Percentiles rank a stretch among this genome's conserved stretches.
These are phyloP conservation scores for Peribatodes rhomboidaria DNA, from an alignment of 2,888 invertebrate species.

Conservation along the genomic window DNA sequence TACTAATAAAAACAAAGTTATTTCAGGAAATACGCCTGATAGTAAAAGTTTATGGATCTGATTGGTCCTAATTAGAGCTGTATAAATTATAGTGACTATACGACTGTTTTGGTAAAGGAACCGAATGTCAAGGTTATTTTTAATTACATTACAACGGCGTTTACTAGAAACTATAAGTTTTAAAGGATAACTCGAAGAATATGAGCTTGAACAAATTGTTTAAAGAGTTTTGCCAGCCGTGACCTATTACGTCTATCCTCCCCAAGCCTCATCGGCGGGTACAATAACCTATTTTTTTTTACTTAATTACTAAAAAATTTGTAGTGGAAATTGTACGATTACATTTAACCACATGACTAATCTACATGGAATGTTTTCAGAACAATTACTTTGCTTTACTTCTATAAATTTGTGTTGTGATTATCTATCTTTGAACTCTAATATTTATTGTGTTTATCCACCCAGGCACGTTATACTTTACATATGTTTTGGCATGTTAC, in stretches of 20 bases:
- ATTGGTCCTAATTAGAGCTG: conserved; percentile 29
- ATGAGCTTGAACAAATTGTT: not conserved
- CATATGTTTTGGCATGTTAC: not conserved
- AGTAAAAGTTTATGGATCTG: conserved; percentile 36
- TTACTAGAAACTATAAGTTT: not conserved
- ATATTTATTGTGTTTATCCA: too few relatives aligned
- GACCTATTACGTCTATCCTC: too few relatives aligned
- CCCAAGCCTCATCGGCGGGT: too few relatives aligned
- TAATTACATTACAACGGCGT: not conserved
- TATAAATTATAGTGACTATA: not conserved
- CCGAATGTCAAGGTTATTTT: conserved; percentile 49
- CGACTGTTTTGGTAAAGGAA: conserved; percentile 30
- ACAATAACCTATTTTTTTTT: too few relatives aligned
- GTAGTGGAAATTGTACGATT: too few relatives aligned
- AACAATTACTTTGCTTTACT: too few relatives aligned
- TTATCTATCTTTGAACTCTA: too few relatives aligned
- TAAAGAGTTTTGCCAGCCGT: too few relatives aligned
- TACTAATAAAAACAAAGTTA: conserved; percentile 7
- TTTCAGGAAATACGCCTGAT: conserved; percentile 15
- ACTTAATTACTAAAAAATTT: too few relatives aligned
- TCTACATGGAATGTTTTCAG: too few relatives aligned
- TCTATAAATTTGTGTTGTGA: too few relatives aligned
- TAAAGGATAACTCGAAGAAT: not conserved
- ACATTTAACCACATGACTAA: too few relatives aligned
- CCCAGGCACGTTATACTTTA: not conserved